A percentile compares a stretch with the other conserved stretches of the same genome.
phyloP scores from a whole-genome alignment of 1,140 invertebrate genomes.

The Heterodera carotae region DNA sequence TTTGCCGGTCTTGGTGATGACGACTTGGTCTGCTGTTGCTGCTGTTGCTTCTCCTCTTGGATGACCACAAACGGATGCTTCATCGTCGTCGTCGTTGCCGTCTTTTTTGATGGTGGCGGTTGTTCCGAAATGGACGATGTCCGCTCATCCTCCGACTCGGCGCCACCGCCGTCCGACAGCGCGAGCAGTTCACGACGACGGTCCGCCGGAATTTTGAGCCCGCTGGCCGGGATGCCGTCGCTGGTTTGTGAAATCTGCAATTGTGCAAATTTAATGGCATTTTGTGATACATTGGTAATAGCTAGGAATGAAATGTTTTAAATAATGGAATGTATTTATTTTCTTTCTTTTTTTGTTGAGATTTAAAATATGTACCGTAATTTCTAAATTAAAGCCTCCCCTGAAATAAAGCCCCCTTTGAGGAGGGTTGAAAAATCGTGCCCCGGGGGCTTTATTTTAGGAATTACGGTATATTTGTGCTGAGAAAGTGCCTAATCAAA shows the following conservation, averaged over 20 bases:
- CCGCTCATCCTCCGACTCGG: conserved; percentile 53
- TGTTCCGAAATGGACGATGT: conserved; percentile 64
- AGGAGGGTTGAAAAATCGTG: too few relatives aligned
- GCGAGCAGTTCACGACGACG: conserved; percentile 48
- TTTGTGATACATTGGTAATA: neutral
- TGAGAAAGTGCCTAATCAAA: too few relatives aligned
- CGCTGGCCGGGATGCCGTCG: conserved; percentile 49
- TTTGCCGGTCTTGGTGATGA: conserved; percentile 10
- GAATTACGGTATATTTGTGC: too few relatives aligned
- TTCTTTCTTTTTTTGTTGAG: too few relatives aligned
- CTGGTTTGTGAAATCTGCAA: conserved; percentile 28
- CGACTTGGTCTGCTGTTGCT: conserved; percentile 12
- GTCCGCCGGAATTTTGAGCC: conserved; percentile 50
- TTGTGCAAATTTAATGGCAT: conserved; percentile 10
- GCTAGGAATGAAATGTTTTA: too few relatives aligned
- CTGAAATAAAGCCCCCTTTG: too few relatives aligned
- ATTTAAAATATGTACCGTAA: too few relatives aligned
- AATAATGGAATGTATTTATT: too few relatives aligned
- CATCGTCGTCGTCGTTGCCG: neutral
- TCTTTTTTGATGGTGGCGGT: conserved; percentile 38
- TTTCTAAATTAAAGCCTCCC: too few relatives aligned
- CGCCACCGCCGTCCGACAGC: conserved; percentile 31
- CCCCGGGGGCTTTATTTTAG: too few relatives aligned
- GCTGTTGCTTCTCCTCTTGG: conserved; percentile 12
- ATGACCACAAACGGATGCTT: conserved; percentile 21